Evolutionary conservation across 2,797 vertebrate species (phyloP), one percentile per base, ranked within the genome.

Genomic region (Gymnodraco acuticeps): DNA sequence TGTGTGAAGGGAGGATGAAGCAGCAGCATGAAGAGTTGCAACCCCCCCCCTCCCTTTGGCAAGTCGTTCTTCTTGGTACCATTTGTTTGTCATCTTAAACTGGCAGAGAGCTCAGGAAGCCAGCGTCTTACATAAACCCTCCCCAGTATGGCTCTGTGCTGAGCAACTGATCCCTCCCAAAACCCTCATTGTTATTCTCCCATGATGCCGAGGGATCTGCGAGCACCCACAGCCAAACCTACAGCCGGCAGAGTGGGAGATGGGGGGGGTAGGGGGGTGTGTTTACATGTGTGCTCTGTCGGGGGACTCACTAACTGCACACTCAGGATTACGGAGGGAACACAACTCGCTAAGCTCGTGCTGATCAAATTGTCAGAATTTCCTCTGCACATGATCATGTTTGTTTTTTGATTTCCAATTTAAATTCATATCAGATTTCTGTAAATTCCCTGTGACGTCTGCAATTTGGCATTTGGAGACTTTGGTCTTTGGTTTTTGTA

Each of bases 141-240:
- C 68, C 83, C 91, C 83, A 88, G 88, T 87, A 82, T 79, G 91
- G 89, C 83, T 86, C 79, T 74, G 80, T 81, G 85, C 86, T 88
- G 76, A 84, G 85, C 81, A 88, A 86, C 87, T 93, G 90, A 94
- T 93, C 93, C 90, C 87, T 91, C 78, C 84, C 86, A 90, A 92
- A 92, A 80, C 84, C 91, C 90, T 94, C 88, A 93, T 94, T 94
- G 91, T 89, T 93, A 94, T 94, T 94, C 93, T 84, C 85, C 77
- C 84, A 78, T 89, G 90, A 92, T 93, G 91, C 89, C 61, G 69
- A 81, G 76, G 82, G 91, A 93, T 93, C 91, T 92, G 87, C 88
- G 75, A 73, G 85, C 80, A 79, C 87, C 87, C 87, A 83, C 83
- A 85, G 89, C 80, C 85, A 89, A 92, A 90, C 88, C 85, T 89